These are phyloP conservation scores for Aramus guarauna DNA, from an alignment of 2,113 vertebrate genomes.

Conservation along the genomic window DNA sequence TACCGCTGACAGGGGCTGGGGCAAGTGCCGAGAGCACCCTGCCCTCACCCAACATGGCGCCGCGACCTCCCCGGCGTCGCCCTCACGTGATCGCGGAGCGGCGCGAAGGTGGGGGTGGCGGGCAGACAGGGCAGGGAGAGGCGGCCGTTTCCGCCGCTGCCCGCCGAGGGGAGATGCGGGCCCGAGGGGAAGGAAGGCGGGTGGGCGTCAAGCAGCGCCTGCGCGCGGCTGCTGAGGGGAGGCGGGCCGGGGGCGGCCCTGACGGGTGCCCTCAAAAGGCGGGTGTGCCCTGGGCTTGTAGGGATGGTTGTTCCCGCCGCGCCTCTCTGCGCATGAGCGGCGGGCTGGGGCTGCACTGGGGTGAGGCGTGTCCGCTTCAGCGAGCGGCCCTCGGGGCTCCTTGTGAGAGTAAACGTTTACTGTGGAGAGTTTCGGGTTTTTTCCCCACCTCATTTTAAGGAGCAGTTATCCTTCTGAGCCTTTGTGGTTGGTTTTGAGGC, in stretches of 20 bases:
- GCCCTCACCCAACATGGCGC: not conserved
- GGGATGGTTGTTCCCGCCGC: not conserved
- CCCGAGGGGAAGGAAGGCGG: fast-evolving
- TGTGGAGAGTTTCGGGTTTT: fast-evolving
- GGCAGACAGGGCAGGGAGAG: too few species aligned
- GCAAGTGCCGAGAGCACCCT: not conserved
- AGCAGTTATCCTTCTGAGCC: not conserved
- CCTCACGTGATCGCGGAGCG: not conserved
- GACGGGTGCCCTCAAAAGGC: not conserved
- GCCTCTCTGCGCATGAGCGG: not conserved
- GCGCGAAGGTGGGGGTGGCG: not conserved
- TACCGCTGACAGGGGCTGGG: fast-evolving
- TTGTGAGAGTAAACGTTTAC: fast-evolving
- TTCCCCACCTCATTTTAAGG: fast-evolving
- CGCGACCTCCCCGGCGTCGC: not conserved
- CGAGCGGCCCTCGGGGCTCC: too few species aligned
- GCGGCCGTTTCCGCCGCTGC: too few species aligned
- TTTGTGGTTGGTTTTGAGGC: fast-evolving
- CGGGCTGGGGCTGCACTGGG: too few species aligned
- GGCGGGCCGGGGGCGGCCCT: not conserved
- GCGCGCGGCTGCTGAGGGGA: too few species aligned
- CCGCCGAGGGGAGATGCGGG: fast-evolving
- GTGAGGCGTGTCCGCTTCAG: fast-evolving
- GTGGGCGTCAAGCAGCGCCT: fast-evolving
- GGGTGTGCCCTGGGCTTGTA: too few species aligned